Evolutionary conservation across 2,113 vertebrate genomes (phyloP), one percentile per base, ranked within the genome.

Genomic region (Labeo rohita): DNA sequence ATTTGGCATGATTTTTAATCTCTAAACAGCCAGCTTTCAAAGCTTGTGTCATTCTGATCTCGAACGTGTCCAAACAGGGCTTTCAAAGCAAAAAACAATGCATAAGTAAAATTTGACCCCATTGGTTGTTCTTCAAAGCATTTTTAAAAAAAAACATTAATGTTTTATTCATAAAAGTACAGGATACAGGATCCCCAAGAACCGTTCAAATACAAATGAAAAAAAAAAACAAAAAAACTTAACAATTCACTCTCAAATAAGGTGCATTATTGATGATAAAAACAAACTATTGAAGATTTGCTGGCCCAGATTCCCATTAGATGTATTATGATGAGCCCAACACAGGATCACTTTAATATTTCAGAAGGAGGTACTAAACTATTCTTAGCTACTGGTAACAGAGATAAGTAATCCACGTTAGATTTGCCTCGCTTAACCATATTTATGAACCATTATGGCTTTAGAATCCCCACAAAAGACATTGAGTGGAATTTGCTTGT

Each of bases 191-290:
- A 15, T 49, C 36, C 56, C 73, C 3, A 61, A 21, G 23, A 87
- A 23, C 47, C 50, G 70, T 65, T 2, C 47, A 65, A 36, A 76
- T 52, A 10, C 61, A 72, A 61, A 36, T 10, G 16, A n/a, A 59
- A 77, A 6, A 6, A 47, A 8, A 72, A 61, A 36, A 10, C 12
- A n/a, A 59, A 77, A 6, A 6, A 47, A 8, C 45, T 18, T 82
- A 74, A 66, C 50, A 83, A 83, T 78, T 73, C 45, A 85, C 23
- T 74, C 80, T 84, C 49, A 81, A 49, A 85, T 23, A n/a, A 39
- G 21, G 13, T 89, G 65, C 72, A 85, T 89, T 88, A 88, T 84
- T 89, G 81, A 80, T 68, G 72, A 73, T n/a, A 39, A 86, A 87
- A 86, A 76, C 72, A 85, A 85, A 54, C 50, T 10, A 72, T 88